A percentile compares a stretch with the other conserved stretches of the same genome.
These are phyloP conservation scores for Platygyra sinensis DNA, from an alignment of 64 coral and sea anemone species.

Conservation along the genomic window DNA sequence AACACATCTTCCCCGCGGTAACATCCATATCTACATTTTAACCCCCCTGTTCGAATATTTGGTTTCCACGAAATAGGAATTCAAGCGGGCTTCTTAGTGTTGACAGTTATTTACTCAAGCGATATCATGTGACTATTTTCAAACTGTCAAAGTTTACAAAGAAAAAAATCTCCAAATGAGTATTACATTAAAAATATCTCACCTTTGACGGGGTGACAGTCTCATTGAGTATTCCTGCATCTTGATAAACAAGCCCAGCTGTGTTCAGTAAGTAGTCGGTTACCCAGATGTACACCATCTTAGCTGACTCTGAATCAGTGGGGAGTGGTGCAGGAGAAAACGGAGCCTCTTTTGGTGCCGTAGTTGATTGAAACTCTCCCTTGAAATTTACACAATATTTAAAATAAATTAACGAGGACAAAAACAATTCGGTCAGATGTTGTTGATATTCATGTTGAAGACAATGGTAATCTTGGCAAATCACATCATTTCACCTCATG, in stretches of 20 bases:
- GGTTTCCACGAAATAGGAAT: no score
- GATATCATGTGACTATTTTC: no score
- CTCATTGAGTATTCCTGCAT: conserved; percentile 51
- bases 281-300: conserved; percentile 62
- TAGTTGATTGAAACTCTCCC: conserved; percentile 90
- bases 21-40: no score
- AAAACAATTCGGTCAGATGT: not conserved
- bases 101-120: no score
- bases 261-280: conserved; percentile 73
- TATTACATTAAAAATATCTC: not conserved
- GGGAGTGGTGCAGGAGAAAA: conserved; percentile 65
- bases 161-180: not conserved
- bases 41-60: no score
- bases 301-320: not conserved
- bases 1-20: no score
- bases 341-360: conserved; percentile 73
- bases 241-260: conserved; percentile 70
- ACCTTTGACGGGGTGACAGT: conserved; percentile 62
- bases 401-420: not conserved
- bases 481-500: no score
- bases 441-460: not conserved
- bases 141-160: no score
- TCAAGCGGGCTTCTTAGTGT: no score
- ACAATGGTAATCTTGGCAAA: no score
- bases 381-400: not conserved